Evolutionary conservation across 2,113 vertebrate genomes (phyloP), one percentile per base, ranked within the genome.

Genomic region (Muscicapa adusta): DNA sequence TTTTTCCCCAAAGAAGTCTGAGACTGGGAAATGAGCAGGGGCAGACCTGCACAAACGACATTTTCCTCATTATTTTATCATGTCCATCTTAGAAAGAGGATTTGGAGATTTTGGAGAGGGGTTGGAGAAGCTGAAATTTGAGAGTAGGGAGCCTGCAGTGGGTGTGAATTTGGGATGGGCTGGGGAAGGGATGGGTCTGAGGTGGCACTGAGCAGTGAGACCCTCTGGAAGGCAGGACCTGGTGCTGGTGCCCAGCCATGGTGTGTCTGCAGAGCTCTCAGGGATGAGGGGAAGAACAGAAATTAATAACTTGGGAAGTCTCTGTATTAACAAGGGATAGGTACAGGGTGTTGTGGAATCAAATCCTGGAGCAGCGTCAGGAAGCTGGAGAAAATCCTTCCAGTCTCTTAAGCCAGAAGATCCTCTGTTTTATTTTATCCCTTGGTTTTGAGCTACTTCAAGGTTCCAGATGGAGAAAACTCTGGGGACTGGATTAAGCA

Each of bases 381-480:
- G 87, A 94, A 96, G 85, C 85, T 40, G 5, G 63, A 96, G 96
- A 96, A 98, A 98, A 97, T 96, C 95, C 89, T 91, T 92, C 93
- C 91, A 95, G 93, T 76, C 84, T 93, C 86, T 96, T 97, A 97
- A 97, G 56, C 93, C 96, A 70, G 84, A 93, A 94, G 90, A 97
- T 94, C 54, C 78, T 66, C 78, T 96, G 70, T 58, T 96, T 79
- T 6, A 51, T 91, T 96, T 91, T 91, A 86, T 80, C 62, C 75
- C 78, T 86, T 77, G 66, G 57, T 95, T 97, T 84, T 94, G 72
- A 96, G 86, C 65, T 42, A 67, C 51, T 92, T 93, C 95, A 91
- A 51, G 78, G 60, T 85, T 96, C 83, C 85, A 91, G 65, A 48
- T 74, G 85, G 53, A 97, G 85, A 74, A 86, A 81, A 85, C 28